Percentiles rank a stretch among this genome's conserved stretches.
These are phyloP conservation scores for Butorides virescens DNA, from an alignment of 2,113 vertebrate species.

Conservation along the genomic window DNA sequence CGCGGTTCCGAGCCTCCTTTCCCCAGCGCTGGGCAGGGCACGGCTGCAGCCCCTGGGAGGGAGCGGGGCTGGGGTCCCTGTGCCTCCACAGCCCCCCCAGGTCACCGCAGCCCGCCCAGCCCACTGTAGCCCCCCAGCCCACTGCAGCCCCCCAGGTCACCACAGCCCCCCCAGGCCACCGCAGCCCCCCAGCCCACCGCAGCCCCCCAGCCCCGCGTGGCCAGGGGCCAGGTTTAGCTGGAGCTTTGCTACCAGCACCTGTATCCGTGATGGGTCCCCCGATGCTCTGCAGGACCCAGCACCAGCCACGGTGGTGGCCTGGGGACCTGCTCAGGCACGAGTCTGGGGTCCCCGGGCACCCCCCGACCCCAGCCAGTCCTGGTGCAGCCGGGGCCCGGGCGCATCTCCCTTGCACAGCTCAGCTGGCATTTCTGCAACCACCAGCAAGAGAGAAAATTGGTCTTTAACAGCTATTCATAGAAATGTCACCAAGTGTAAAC, in stretches of 20 bases:
- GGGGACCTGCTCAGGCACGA: fast-evolving
- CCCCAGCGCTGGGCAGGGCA: fast-evolving
- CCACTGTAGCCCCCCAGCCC: neutral
- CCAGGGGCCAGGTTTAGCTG: neutral
- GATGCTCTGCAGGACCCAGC: fast-evolving
- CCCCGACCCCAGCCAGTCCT: fast-evolving
- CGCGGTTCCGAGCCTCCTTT: neutral
- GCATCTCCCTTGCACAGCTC: neutral
- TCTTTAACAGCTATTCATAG: slow-evolving; percentile 37
- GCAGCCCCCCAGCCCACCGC: neutral
- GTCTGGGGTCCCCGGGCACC: neutral
- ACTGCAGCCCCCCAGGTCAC: no score
- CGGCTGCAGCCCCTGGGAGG: fast-evolving
- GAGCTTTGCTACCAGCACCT: neutral
- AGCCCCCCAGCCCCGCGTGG: no score
- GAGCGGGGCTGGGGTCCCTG: neutral
- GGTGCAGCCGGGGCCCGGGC: fast-evolving
- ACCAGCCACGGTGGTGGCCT: fast-evolving
- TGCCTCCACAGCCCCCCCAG: neutral
- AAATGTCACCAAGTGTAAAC: slow-evolving; percentile 55
- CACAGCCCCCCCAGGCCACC: no score
- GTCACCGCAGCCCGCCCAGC: neutral
- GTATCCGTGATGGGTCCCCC: fast-evolving
- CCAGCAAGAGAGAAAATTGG: neutral
- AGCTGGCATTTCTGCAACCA: neutral